Evolutionary conservation across 2,888 invertebrate genomes (phyloP).

Genomic region (Brenthis ino): DNA sequence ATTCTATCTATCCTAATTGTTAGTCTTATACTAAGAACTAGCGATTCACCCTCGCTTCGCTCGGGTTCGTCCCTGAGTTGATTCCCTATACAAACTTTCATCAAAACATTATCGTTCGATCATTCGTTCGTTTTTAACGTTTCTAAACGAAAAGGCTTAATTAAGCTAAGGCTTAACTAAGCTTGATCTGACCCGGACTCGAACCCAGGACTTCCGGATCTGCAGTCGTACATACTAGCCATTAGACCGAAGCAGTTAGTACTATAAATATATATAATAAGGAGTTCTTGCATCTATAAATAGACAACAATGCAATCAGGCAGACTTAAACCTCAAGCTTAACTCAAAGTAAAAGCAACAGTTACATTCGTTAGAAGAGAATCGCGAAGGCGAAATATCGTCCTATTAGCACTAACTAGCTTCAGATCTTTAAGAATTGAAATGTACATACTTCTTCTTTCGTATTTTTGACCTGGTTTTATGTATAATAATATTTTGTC

Average conservation of each 20-base stretch:
- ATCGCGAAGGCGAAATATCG: conserved; percentile 28
- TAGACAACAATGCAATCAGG: conserved; percentile 17
- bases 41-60: not conserved
- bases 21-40: not conserved
- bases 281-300: conserved; percentile 2
- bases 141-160: too few species aligned
- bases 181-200: too few species aligned
- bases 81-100: too few species aligned
- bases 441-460: not conserved
- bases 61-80: too few species aligned
- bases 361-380: conserved; percentile 20
- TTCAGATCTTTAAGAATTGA: conserved; percentile 9
- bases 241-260: too few species aligned
- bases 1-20: too few species aligned
- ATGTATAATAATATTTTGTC: too few species aligned
- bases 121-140: too few species aligned
- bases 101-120: too few species aligned
- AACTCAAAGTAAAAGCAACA: conserved; percentile 14
- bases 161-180: too few species aligned
- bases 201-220: too few species aligned
- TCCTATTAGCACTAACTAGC: conserved; percentile 33
- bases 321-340: conserved; percentile 5
- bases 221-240: too few species aligned
- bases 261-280: not conserved
- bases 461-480: not conserved